A percentile compares a stretch with the other conserved stretches of the same genome.
Conservation (phyloP, 2,113 vertebrate species). For the Xiphorhynchus elegans region DNA sequence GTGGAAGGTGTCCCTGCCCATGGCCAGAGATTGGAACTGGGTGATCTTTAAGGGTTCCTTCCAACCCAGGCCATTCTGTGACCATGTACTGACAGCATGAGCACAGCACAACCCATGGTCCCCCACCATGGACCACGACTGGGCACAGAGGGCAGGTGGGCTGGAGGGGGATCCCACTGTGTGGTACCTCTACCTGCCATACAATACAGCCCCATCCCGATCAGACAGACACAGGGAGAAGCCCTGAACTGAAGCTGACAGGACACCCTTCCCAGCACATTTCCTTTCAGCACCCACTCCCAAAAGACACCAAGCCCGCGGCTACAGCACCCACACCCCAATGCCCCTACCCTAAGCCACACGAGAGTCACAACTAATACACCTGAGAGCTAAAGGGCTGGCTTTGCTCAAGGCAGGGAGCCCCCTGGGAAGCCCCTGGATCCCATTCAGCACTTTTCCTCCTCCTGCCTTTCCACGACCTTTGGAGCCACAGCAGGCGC, state of each 20-base stretch:
- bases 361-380: rapidly evolving
- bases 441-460: rapidly evolving
- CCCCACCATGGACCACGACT: background rate
- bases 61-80: background rate
- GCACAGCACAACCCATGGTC: rapidly evolving
- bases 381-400: rapidly evolving
- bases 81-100: rapidly evolving
- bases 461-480: background rate
- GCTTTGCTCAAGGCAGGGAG: background rate
- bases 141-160: background rate
- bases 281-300: background rate
- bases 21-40: background rate
- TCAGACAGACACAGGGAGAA: background rate
- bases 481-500: background rate
- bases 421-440: background rate
- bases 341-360: rapidly evolving
- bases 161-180: background rate
- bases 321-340: background rate
- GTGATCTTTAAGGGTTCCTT: background rate
- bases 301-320: background rate
- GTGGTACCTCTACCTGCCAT: rapidly evolving
- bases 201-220: rapidly evolving
- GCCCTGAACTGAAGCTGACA: background rate
- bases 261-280: background rate
- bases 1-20: background rate